Percentiles rank a stretch among this genome's conserved stretches.
Evolutionary conservation across 2,113 vertebrate genomes (phyloP).

Genomic region (Micromys minutus): DNA sequence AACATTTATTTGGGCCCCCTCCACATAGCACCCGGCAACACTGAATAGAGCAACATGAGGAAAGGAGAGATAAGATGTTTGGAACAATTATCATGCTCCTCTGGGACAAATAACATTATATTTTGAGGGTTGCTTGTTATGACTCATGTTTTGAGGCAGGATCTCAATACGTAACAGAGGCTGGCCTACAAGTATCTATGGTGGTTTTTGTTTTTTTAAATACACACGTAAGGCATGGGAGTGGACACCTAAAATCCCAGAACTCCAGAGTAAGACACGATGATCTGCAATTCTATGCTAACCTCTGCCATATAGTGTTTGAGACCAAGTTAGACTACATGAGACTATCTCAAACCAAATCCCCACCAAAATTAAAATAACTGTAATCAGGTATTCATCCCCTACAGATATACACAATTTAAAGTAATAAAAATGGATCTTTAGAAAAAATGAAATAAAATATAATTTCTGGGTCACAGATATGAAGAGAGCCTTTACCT

Average conservation of each 20-base stretch:
- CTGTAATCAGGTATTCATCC: background rate
- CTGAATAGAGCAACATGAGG: background rate
- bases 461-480: background rate
- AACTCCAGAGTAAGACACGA: background rate
- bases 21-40: rapidly evolving
- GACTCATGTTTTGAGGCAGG: background rate
- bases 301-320: background rate
- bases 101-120: background rate
- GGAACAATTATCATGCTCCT: background rate
- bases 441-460: background rate
- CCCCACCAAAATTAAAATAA: background rate
- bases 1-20: background rate
- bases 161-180: background rate
- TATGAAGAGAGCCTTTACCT: background rate
- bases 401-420: background rate
- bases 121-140: background rate
- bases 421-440: background rate
- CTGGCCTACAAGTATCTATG: background rate
- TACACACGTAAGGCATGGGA: background rate
- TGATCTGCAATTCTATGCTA: background rate
- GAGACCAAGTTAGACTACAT: background rate
- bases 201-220: background rate
- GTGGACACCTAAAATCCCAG: background rate
- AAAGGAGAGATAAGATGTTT: background rate
- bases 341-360: background rate